Evolutionary conservation across 1,140 invertebrate genomes (phyloP), one percentile per base, ranked within the genome.

Genomic region (Cydia pomonella): DNA sequence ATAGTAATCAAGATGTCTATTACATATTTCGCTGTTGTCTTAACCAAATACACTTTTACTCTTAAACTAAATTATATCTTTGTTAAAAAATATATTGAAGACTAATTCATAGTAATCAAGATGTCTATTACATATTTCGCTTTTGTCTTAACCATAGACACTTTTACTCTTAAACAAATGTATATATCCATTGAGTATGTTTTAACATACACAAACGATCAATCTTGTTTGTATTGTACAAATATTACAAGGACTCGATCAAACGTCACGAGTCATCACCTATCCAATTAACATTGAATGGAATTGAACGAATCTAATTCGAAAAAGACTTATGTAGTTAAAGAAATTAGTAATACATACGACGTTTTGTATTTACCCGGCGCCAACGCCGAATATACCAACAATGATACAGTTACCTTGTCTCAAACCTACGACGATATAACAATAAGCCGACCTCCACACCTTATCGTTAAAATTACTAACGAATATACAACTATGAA

Each of bases 341-440:
- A 16, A 41, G 12, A 66, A 29, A 12, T 10, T 2, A 0, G 2
- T 5, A 59, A 23, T 0, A 23, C 9, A 59, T 23, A 59, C 5
- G 21, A 23, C 21, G 9, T 23, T 59, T 59, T 23, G n/a, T 5
- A 59, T 12, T 9, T 59, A 9, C 16, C 16, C 53, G 69, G 74
- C 74, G 72, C 73, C 75, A 74, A 53, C 38, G 75, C 72, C 79
- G 69, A 76, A 73, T 73, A 29, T 74, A 69, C 74, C 62, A 76
- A 80, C 80, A 86, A 83, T 85, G 84, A 82, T 91, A 85, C 83
- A 87, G 75, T 90, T 87, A 88, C 90, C 90, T 92, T 92, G 89
- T 86, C 85, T 87, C 81, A 86, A 84, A 85, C 87, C 87, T 87
- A 84, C 80, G 79, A 77, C 80, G 82, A 82, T 73, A 79, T 73